phyloP scores from a whole-genome alignment of 1,140 invertebrate genomes.

The Diuraphis noxia region DNA sequence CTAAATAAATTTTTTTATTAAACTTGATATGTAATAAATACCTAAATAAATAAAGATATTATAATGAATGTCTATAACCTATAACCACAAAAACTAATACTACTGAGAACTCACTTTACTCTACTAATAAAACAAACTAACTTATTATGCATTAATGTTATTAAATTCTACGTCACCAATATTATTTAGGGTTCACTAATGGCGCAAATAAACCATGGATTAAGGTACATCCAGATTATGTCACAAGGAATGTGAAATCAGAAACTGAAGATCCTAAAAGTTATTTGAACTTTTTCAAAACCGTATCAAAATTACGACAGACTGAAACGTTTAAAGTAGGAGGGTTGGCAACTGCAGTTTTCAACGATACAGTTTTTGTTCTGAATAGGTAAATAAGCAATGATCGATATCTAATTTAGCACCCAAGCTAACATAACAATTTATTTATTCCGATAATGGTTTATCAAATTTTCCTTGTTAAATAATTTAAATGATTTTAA shows the following conservation, averaged over 20 bases:
- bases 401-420: too few species aligned
- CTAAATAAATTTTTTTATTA: not conserved
- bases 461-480: too few species aligned
- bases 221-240: conserved; percentile 65
- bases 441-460: too few species aligned
- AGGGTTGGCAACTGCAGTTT: conserved; percentile 54
- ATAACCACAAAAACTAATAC: too few species aligned
- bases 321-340: conserved; percentile 60
- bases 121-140: too few species aligned
- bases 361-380: not conserved
- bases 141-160: not conserved
- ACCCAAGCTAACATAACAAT: too few species aligned
- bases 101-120: not conserved
- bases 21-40: not conserved
- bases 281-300: conserved; percentile 64
- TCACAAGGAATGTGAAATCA: conserved; percentile 62
- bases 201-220: conserved; percentile 66
- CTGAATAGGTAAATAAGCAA: conserved; percentile 6
- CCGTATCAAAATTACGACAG: conserved; percentile 60
- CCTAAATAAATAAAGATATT: not conserved
- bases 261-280: conserved; percentile 57
- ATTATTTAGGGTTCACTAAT: conserved; percentile 66
- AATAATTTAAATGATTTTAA: too few species aligned
- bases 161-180: not conserved
- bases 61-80: too few species aligned